These are phyloP conservation scores for Paedocypris sp. DNA, from an alignment of 2,113 vertebrate genomes.

Conservation along the genomic window DNA sequence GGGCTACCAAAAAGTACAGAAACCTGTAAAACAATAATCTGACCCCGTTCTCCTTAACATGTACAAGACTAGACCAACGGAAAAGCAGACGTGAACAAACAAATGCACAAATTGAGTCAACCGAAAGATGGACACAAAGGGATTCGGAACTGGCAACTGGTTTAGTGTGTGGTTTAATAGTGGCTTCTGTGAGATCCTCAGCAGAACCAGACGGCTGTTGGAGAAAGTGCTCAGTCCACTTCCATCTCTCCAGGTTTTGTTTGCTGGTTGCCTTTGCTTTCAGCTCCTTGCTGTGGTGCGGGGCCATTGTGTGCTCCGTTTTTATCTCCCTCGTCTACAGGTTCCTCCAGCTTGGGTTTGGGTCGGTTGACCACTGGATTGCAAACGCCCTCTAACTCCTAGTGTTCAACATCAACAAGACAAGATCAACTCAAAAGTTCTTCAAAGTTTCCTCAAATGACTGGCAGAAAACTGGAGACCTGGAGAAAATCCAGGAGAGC, in stretches of 20 bases:
- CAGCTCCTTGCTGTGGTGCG: conserved; percentile 64
- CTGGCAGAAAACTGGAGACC: no score
- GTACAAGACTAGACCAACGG: conserved; percentile 36
- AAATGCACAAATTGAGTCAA: conserved; percentile 35
- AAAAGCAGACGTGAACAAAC: conserved; percentile 29
- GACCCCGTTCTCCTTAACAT: conserved; percentile 28
- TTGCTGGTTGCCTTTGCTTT: conserved; percentile 63
- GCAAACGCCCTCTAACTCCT: conserved; percentile 84
- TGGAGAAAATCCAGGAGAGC: no score
- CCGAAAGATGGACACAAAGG: conserved; percentile 38
- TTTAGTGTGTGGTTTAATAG: conserved; percentile 21
- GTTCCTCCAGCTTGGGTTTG: conserved; percentile 72
- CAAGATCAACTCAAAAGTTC: no score
- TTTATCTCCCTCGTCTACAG: conserved; percentile 61
- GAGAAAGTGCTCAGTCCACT: conserved; percentile 69
- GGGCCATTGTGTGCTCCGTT: conserved; percentile 69
- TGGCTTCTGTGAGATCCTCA: conserved; percentile 12
- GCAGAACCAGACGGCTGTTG: conserved; percentile 11
- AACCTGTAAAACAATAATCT: conserved; percentile 38
- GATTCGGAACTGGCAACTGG: conserved; percentile 37
- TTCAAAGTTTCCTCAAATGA: no score
- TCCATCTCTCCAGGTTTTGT: conserved; percentile 80
- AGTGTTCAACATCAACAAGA: not conserved
- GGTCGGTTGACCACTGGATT: conserved; percentile 74
- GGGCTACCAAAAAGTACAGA: conserved; percentile 38